Percentiles rank a stretch among this genome's conserved stretches.
phyloP scores from a whole-genome alignment of 2,797 vertebrate species.

The Dendrocincla fuliginosa region DNA sequence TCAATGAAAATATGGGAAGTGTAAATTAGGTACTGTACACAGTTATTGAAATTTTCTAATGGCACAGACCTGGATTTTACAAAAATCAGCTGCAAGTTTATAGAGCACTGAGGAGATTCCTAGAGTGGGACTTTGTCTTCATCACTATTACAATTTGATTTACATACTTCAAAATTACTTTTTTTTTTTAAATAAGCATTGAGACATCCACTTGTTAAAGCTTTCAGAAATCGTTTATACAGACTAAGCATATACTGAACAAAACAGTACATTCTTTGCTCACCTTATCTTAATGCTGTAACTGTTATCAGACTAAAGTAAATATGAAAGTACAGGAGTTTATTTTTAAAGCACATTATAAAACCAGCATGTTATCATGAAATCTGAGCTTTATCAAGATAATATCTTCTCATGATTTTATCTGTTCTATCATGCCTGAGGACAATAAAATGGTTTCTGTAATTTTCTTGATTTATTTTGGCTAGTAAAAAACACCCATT shows the following conservation, averaged over 20 bases:
- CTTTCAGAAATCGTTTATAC: neutral
- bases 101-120: neutral
- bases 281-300: neutral
- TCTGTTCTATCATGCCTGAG: neutral
- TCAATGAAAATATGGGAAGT: neutral
- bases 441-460: slow-evolving; percentile 33
- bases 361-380: neutral
- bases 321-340: neutral
- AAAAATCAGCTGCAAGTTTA: neutral
- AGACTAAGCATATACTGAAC: neutral
- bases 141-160: neutral
- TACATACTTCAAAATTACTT: neutral
- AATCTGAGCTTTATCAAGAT: slow-evolving; percentile 43
- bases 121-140: neutral
- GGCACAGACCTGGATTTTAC: neutral
- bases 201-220: neutral
- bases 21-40: neutral
- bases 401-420: slow-evolving; percentile 7
- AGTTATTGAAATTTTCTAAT: neutral
- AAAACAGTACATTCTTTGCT: neutral
- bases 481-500: neutral
- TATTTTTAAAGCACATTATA: slow-evolving; percentile 15
- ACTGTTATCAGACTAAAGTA: neutral
- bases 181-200: neutral
- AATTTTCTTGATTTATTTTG: slow-evolving; percentile 39